phyloP scores from a whole-genome alignment of 2,797 vertebrate species.

The Tapirus indicus region DNA sequence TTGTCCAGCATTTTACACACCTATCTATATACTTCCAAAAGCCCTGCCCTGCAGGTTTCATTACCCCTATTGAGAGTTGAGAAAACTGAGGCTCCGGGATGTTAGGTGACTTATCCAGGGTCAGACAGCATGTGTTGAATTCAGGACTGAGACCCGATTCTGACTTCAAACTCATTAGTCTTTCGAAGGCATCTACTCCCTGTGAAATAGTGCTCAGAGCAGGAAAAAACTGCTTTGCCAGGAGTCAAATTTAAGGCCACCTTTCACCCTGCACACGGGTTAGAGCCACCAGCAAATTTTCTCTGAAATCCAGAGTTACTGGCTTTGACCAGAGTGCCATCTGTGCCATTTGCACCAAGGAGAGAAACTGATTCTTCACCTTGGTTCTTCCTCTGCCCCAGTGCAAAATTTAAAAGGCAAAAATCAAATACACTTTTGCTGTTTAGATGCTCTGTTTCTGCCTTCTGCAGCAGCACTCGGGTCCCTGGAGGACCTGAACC shows the following conservation, averaged over 20 bases:
- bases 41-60: not conserved
- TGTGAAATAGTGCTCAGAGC: not conserved
- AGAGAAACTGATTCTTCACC: not conserved
- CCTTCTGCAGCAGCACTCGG: conserved; percentile 55
- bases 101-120: not conserved
- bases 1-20: not conserved
- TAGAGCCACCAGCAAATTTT: not conserved
- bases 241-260: not conserved
- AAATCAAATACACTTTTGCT: conserved; percentile 64
- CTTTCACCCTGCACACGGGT: not conserved
- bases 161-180: not conserved
- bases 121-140: not conserved
- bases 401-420: conserved; percentile 68
- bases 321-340: not conserved
- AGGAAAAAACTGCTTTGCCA: not conserved
- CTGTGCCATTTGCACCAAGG: not conserved
- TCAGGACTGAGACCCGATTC: not conserved
- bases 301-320: not conserved
- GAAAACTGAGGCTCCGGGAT: not conserved
- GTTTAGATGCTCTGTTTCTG: conserved; percentile 49
- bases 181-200: not conserved
- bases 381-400: conserved; percentile 50
- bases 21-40: not conserved
- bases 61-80: not conserved
- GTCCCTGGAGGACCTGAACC: conserved; percentile 51